A percentile compares a stretch with the other conserved stretches of the same genome.
Conservation (phyloP, 2,888 invertebrate species). For the Temnothorax ravouxi region DNA sequence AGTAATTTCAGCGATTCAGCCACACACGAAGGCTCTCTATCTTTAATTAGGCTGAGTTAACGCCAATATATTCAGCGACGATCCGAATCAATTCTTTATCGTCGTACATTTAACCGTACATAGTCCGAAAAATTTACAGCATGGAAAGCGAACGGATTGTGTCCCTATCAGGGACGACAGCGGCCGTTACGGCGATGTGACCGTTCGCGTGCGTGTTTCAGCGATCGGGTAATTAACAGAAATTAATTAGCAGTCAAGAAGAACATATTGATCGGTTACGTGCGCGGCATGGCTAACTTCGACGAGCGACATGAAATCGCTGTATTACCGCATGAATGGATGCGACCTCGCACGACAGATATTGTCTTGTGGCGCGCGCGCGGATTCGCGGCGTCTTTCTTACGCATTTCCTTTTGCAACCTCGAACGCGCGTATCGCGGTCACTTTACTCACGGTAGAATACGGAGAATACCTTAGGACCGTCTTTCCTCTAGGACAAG, state of each 20-base stretch:
- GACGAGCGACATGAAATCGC: constrained; percentile 55
- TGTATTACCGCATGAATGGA: constrained; percentile 28
- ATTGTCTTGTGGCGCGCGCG: constrained; percentile 25
- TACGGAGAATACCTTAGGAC: neutral
- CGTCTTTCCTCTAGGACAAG: neutral
- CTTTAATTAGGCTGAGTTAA: constrained; percentile 1
- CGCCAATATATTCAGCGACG: neutral
- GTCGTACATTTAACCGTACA: neutral
- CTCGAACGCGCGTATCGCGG: neutral
- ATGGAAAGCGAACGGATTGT: constrained; percentile 26
- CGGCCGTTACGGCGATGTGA: constrained; percentile 53
- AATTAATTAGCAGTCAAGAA: constrained; percentile 81
- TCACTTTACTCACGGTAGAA: neutral
- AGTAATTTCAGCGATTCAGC: neutral
- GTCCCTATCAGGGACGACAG: constrained; percentile 33
- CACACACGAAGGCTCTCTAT: neutral
- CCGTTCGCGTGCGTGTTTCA: constrained; percentile 54
- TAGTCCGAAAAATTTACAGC: constrained; percentile 33
- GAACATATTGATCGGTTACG: constrained; percentile 81
- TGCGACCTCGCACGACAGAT: constrained; percentile 47
- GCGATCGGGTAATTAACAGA: constrained; percentile 80
- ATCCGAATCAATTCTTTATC: constrained; percentile 11
- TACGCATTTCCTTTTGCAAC: neutral
- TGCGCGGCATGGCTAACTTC: constrained; percentile 68
- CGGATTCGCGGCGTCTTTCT: constrained; percentile 16